phyloP scores from a whole-genome alignment of 2,888 invertebrate species.

The Venusia cambrica region DNA sequence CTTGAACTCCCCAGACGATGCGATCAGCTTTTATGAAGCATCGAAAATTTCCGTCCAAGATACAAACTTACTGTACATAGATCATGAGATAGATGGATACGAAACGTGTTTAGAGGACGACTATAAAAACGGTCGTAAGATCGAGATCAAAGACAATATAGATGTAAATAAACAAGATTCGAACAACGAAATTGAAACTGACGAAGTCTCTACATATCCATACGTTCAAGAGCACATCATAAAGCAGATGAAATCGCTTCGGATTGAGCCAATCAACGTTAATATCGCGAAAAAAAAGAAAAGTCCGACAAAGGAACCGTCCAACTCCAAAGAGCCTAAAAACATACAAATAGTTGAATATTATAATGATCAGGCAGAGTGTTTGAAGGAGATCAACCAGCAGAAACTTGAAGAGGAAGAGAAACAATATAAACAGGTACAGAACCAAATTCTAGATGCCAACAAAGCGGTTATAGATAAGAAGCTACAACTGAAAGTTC shows the following conservation, averaged over 20 bases:
- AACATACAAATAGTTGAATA: slow-evolving; percentile 75
- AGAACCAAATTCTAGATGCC: slow-evolving; percentile 58
- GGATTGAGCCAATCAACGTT: slow-evolving; percentile 69
- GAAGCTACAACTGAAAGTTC: slow-evolving; percentile 46
- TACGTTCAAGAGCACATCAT: slow-evolving; percentile 74
- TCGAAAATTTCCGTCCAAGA: slow-evolving; percentile 64
- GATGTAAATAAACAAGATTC: slow-evolving; percentile 40
- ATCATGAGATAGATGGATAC: slow-evolving; percentile 79
- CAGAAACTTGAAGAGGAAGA: slow-evolving; percentile 64
- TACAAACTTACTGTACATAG: slow-evolving; percentile 66
- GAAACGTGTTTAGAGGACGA: slow-evolving; percentile 84
- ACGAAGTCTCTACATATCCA: slow-evolving; percentile 55
- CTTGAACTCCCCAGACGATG: slow-evolving; percentile 57
- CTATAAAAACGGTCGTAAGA: slow-evolving; percentile 68
- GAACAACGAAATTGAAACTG: slow-evolving; percentile 60
- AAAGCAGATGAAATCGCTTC: slow-evolving; percentile 73
- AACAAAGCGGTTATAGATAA: slow-evolving; percentile 59
- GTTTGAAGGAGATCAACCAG: slow-evolving; percentile 74
- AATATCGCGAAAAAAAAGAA: slow-evolving; percentile 61
- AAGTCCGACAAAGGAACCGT: slow-evolving; percentile 63
- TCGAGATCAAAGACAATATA: slow-evolving; percentile 60
- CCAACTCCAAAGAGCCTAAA: slow-evolving; percentile 39
- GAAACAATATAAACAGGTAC: slow-evolving; percentile 57
- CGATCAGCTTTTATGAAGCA: slow-evolving; percentile 52
- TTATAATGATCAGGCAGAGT: slow-evolving; percentile 84